Evolutionary conservation across 2,113 vertebrate genomes (phyloP).

Genomic region (Brevimyrus niger): DNA sequence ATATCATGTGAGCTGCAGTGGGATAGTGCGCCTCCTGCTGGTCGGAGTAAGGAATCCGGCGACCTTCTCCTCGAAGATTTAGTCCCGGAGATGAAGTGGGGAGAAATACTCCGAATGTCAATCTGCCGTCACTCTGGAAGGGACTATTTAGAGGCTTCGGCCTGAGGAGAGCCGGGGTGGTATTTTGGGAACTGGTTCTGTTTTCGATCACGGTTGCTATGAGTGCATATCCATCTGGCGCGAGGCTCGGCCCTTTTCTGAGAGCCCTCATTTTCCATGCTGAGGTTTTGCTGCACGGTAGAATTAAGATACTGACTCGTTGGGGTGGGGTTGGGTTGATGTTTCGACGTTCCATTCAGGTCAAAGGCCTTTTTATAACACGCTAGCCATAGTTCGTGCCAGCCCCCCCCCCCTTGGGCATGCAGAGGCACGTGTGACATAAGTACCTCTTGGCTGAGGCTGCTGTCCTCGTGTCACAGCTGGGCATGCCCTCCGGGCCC

Average conservation of each 20-base stretch:
- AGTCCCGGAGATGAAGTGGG: neutral
- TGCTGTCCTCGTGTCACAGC: conserved; percentile 12
- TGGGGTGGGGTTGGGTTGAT: conserved; percentile 28
- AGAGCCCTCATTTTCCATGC: conserved; percentile 33
- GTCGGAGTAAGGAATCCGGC: neutral
- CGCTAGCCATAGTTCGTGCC: neutral
- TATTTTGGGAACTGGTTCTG: conserved; percentile 46
- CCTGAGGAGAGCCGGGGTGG: conserved; percentile 32
- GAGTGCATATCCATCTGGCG: conserved; percentile 40
- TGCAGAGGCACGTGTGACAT: conserved; percentile 25
- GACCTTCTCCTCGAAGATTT: neutral
- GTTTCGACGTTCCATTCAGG: conserved; percentile 34
- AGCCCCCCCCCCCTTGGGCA: neutral
- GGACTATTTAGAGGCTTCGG: conserved; percentile 37
- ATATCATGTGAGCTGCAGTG: conserved; percentile 11
- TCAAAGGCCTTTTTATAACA: conserved; percentile 53
- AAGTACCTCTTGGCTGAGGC: conserved; percentile 24
- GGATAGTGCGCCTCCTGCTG: neutral
- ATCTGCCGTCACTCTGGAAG: neutral
- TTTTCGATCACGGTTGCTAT: conserved; percentile 46
- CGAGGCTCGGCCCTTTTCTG: conserved; percentile 25
- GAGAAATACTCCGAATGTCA: neutral
- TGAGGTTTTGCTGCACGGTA: conserved; percentile 25
- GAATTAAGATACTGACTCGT: conserved; percentile 32
- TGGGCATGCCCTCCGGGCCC: neutral